Evolutionary conservation across 2,888 invertebrate genomes (phyloP), one percentile per base, ranked within the genome.

Genomic region (Asteroscopus sphinx): DNA sequence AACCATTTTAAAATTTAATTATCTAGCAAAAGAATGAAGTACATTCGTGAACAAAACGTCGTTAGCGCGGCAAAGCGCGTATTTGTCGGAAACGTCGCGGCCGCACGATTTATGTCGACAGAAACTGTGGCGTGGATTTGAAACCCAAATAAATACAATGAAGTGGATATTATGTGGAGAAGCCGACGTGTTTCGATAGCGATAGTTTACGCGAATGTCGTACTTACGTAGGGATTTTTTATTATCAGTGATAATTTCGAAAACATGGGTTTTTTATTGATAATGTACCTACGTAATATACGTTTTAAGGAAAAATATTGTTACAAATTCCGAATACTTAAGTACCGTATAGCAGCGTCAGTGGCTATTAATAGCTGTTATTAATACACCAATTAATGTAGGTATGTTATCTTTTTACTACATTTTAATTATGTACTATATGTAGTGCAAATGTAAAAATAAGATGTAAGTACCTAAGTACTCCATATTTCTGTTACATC

Each of bases 81-180:
- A 89, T 91, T 89, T 89, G 92, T 91, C 90, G 91, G 91, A 92
- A 91, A 82, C 76, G 80, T 82, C 80, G 76, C 67, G 71, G 71
- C 60, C 70, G 59, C 74, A 86, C 86, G 87, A 93, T 93, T 93
- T 93, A 93, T 91, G 89, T 80, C 77, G 88, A 85, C 88, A 85
- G 81, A 78, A 81, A 83, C 72, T 80, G 74, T 76, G 69, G 76
- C 68, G 86, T 77, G 89, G 88, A 89, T 90, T 88, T 83, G 67
- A 78, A 84, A 88, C 82, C 79, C 82, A 89, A 91, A 88, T 84
- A 86, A 85, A 89, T 88, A 88, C 85, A 82, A 82, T 85, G 80
- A 52, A 17, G 41, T 55, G 36, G 32, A 49, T 17, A 54, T 48
- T 17, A 54, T 48, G 36, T 35, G 42, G 52, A 13, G 15, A 9